Percentiles rank a stretch among this genome's conserved stretches.
These are phyloP conservation scores for Drosophila miranda DNA, from an alignment of 1,140 invertebrate species.

Conservation along the genomic window DNA sequence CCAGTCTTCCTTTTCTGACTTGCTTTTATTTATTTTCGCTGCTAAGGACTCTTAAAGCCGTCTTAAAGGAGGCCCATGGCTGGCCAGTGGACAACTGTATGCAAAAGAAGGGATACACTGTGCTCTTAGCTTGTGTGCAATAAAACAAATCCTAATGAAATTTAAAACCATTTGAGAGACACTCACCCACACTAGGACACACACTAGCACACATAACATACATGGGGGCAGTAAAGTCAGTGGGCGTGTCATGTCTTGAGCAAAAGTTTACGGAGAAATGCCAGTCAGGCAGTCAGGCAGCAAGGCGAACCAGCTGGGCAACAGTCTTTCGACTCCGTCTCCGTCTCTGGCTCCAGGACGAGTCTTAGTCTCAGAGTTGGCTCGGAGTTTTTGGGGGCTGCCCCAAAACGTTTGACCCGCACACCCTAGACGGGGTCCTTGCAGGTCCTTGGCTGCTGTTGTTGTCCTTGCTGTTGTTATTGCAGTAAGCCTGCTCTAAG, in stretches of 20 bases:
- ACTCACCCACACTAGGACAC: not conserved
- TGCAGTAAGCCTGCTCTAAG: conserved; percentile 68
- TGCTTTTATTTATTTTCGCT: conserved; percentile 13
- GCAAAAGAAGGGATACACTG: conserved; percentile 9
- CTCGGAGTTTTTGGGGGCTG: too few species aligned
- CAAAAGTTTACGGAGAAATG: conserved; percentile 51
- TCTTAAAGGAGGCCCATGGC: conserved; percentile 22
- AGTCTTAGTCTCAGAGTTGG: conserved; percentile 8
- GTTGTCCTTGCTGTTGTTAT: conserved; percentile 21
- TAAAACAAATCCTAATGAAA: conserved; percentile 77
- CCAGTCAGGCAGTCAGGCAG: conserved; percentile 48
- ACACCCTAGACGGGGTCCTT: conserved; percentile 14
- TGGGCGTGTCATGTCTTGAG: conserved; percentile 35
- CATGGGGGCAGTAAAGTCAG: conserved; percentile 1
- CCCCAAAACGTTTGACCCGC: conserved; percentile 61
- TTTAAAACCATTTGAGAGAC: conserved; percentile 60
- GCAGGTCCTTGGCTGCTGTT: conserved; percentile 14
- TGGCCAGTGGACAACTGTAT: not conserved
- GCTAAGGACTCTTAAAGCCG: conserved; percentile 7
- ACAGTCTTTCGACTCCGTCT: conserved; percentile 6
- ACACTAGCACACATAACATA: not conserved
- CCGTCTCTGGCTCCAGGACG: not conserved
- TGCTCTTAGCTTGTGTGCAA: conserved; percentile 52
- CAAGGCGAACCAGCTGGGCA: conserved; percentile 44
- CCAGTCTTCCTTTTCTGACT: conserved; percentile 3